Conservation (phyloP, 2,113 vertebrate genomes). For the Lonchura striata region DNA sequence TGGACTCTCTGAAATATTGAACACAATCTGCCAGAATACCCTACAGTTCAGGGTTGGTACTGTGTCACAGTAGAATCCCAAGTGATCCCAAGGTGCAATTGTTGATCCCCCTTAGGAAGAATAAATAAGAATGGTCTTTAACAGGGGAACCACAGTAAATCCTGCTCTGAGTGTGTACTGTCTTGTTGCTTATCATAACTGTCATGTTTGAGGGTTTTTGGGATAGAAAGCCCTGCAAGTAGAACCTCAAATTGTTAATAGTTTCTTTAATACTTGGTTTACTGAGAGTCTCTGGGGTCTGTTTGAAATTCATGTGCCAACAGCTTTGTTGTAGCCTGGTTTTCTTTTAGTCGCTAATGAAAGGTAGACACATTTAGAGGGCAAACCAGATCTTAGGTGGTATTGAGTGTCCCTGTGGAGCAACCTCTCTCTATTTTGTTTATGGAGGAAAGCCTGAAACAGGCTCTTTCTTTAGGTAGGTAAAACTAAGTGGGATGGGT, state of each 20-base stretch:
- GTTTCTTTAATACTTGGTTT: background rate
- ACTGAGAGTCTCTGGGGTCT: background rate
- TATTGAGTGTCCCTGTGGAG: background rate
- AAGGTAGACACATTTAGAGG: background rate
- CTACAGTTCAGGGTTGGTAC: background rate
- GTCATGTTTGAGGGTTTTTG: background rate
- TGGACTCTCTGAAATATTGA: constrained; percentile 4
- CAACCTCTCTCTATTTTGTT: background rate
- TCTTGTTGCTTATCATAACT: background rate
- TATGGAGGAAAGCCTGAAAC: background rate
- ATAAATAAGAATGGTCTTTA: background rate
- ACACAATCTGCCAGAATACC: background rate
- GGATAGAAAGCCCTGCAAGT: background rate
- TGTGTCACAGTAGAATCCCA: background rate
- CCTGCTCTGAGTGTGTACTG: background rate
- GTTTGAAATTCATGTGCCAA: background rate
- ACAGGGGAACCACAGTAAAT: background rate
- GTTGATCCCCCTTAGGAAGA: background rate
- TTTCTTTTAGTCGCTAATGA: background rate
- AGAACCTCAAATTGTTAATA: background rate
- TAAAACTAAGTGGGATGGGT: background rate
- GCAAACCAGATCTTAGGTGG: background rate
- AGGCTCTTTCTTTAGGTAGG: background rate
- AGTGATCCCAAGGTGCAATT: background rate
- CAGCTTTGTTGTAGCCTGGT: background rate